phyloP scores from a whole-genome alignment of 1,140 invertebrate genomes.

The Eulimnadia texana region DNA sequence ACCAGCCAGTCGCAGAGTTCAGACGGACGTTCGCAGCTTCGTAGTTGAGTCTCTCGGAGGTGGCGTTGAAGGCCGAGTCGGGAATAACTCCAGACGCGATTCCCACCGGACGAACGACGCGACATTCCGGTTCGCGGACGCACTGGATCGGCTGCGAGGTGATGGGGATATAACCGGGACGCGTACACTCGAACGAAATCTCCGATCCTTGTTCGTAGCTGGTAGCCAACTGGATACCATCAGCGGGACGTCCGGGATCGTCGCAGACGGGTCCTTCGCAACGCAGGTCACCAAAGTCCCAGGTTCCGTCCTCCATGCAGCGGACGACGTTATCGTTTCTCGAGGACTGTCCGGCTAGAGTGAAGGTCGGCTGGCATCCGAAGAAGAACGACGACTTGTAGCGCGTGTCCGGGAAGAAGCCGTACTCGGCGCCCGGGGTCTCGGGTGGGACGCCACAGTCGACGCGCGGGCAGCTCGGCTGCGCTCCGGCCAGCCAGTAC shows the following conservation, averaged over 20 bases:
- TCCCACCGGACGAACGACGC: constrained; percentile 79
- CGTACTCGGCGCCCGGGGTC: constrained; percentile 83
- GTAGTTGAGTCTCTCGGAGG: constrained; percentile 79
- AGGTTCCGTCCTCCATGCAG: constrained; percentile 79
- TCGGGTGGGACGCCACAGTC: constrained; percentile 75
- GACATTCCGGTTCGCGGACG: constrained; percentile 80
- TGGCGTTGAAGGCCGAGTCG: constrained; percentile 90
- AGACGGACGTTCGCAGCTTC: constrained; percentile 78
- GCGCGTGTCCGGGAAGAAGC: constrained; percentile 68
- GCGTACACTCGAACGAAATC: constrained; percentile 74
- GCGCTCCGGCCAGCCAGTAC: constrained; percentile 78
- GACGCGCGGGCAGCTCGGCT: constrained; percentile 68
- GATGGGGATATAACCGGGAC: constrained; percentile 84
- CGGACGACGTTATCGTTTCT: constrained; percentile 78
- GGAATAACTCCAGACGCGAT: constrained; percentile 81
- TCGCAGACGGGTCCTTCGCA: constrained; percentile 92
- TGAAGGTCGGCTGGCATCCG: constrained; percentile 90
- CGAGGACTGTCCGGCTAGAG: constrained; percentile 77
- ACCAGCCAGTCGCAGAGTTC: constrained; percentile 89
- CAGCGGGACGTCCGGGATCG: constrained; percentile 79
- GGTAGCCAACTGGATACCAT: constrained; percentile 34
- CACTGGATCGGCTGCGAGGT: constrained; percentile 81
- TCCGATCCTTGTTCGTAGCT: constrained; percentile 86
- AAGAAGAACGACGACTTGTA: constrained; percentile 90
- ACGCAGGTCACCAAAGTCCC: constrained; percentile 91